phyloP scores from a whole-genome alignment of 2,113 vertebrate genomes.

The Indri indri region DNA sequence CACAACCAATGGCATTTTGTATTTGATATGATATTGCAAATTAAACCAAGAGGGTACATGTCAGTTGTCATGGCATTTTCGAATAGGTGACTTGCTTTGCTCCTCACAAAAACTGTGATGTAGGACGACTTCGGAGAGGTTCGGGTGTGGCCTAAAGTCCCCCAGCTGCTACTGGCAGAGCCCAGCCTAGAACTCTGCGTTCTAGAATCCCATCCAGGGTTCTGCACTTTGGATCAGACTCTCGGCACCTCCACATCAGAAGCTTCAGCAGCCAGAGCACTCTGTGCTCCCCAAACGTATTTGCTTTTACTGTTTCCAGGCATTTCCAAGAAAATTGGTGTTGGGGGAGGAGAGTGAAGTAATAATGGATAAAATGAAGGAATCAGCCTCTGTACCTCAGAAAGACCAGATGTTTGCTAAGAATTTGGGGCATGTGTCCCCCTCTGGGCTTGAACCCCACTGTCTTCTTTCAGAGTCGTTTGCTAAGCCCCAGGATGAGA shows the following conservation, averaged over 20 bases:
- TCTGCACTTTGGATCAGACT: background rate
- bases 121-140: background rate
- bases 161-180: background rate
- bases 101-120: background rate
- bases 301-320: background rate
- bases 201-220: background rate
- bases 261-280: background rate
- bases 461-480: background rate
- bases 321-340: conserved; percentile 16
- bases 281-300: background rate
- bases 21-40: background rate
- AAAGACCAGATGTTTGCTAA: background rate
- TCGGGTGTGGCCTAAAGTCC: background rate
- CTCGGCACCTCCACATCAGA: background rate
- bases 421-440: background rate
- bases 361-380: background rate
- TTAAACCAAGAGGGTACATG: background rate
- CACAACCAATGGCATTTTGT: background rate
- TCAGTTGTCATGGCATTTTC: background rate
- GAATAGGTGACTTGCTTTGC: background rate
- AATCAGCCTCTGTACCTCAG: background rate
- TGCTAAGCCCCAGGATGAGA: background rate
- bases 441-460: background rate
- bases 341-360: background rate
- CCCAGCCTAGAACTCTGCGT: background rate